Percentiles rank a stretch among this genome's conserved stretches.
Conservation (phyloP, 2,888 invertebrate species). For the Volucella zonaria region DNA sequence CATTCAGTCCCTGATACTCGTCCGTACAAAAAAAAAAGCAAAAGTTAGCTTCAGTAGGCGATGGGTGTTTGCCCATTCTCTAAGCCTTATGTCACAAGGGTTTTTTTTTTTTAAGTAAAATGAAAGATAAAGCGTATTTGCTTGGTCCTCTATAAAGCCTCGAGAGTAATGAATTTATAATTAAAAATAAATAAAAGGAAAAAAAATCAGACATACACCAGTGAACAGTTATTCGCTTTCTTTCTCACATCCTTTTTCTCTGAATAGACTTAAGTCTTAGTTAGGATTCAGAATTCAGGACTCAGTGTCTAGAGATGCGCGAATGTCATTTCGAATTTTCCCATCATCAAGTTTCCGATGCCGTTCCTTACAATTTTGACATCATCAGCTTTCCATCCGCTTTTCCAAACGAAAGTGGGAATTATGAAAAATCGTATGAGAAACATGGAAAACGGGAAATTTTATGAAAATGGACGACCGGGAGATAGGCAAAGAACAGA, state of each 20-base stretch:
- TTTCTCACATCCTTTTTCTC: background rate
- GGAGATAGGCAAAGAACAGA: conserved; percentile 18
- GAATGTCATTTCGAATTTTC: conserved; percentile 35
- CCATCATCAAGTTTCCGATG: conserved; percentile 34
- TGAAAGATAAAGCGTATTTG: conserved; percentile 34
- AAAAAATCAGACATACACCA: conserved; percentile 26
- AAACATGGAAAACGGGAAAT: conserved; percentile 34
- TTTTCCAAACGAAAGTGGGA: conserved; percentile 42
- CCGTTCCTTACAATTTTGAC: conserved; percentile 43
- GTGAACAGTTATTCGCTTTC: conserved; percentile 27
- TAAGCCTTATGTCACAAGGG: conserved; percentile 19
- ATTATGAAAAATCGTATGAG: conserved; percentile 23
- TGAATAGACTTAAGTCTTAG: background rate
- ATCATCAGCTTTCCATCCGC: conserved; percentile 58
- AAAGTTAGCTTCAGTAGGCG: conserved; percentile 15
- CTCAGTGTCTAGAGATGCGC: background rate
- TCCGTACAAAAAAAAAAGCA: background rate
- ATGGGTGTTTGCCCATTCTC: background rate
- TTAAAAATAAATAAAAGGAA: conserved; percentile 66
- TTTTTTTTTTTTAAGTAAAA: background rate
- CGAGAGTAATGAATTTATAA: conserved; percentile 71
- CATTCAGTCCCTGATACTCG: conserved; percentile 34
- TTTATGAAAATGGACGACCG: conserved; percentile 50
- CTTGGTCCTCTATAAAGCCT: conserved; percentile 36
- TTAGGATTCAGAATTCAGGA: background rate